phyloP scores from a whole-genome alignment of 2,113 vertebrate genomes.

The Daphoenositta chrysoptera region DNA sequence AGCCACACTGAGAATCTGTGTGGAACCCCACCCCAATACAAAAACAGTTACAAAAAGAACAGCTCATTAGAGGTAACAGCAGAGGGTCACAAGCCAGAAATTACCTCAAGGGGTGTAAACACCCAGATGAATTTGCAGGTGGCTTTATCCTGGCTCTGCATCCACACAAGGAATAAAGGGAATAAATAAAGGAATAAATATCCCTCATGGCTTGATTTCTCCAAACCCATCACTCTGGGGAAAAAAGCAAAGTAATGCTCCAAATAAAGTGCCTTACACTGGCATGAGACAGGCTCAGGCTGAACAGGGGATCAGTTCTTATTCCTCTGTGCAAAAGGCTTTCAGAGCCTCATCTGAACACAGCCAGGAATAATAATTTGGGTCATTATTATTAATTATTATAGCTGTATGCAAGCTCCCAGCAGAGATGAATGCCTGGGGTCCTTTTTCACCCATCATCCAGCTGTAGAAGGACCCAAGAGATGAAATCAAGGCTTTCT shows the following conservation, averaged over 20 bases:
- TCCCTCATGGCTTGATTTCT: not conserved
- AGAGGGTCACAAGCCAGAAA: not conserved
- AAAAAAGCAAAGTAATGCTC: not conserved
- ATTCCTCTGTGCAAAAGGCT: not conserved
- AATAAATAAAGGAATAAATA: not conserved
- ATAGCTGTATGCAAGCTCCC: not conserved
- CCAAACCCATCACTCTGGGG: not conserved
- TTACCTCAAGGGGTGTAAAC: not conserved
- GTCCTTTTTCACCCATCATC: not conserved
- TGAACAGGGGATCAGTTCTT: not conserved
- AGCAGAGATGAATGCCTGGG: not conserved
- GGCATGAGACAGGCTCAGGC: not conserved
- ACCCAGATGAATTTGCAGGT: not conserved
- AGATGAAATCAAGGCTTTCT: not conserved
- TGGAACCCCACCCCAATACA: not conserved
- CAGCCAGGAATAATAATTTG: not conserved
- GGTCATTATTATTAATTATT: not conserved
- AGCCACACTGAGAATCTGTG: not conserved
- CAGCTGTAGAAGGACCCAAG: not conserved
- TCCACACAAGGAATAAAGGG: rapidly evolving
- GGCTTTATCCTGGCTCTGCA: not conserved
- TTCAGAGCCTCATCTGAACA: not conserved
- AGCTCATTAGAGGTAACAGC: not conserved
- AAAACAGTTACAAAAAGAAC: not conserved
- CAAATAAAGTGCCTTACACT: not conserved